Evolutionary conservation across 2,797 vertebrate species (phyloP).

Genomic region (Protonibea diacanthus): DNA sequence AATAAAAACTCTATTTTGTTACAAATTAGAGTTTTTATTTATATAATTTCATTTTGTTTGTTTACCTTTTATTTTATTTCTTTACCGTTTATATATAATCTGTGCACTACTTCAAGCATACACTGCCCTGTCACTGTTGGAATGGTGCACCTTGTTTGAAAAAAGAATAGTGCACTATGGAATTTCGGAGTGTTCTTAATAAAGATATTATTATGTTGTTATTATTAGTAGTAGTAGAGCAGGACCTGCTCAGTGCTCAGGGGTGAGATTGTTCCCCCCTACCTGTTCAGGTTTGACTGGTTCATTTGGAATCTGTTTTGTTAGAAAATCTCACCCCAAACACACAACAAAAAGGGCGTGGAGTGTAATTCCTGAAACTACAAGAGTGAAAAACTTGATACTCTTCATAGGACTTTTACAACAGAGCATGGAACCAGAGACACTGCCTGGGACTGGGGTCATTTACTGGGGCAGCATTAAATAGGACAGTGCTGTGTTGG

Average conservation of each 20-base stretch:
- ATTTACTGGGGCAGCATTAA: neutral
- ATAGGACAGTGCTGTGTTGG: neutral
- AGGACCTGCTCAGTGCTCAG: neutral
- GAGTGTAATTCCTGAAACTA: constrained; percentile 28
- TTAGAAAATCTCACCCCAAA: neutral
- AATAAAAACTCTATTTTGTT: too few species aligned
- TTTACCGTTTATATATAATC: too few species aligned
- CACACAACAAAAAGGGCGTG: constrained; percentile 27
- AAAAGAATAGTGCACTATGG: too few species aligned
- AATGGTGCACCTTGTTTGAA: too few species aligned
- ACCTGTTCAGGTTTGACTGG: constrained; percentile 47
- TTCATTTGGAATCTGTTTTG: neutral
- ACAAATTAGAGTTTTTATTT: too few species aligned
- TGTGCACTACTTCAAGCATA: too few species aligned
- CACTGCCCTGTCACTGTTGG: too few species aligned
- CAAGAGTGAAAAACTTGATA: constrained; percentile 38
- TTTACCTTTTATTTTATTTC: too few species aligned
- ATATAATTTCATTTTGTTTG: too few species aligned
- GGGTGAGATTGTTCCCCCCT: rapidly evolving
- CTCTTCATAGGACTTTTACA: neutral
- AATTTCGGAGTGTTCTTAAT: too few species aligned
- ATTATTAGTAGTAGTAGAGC: too few species aligned
- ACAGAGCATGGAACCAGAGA: constrained; percentile 28
- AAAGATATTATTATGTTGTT: too few species aligned
- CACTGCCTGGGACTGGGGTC: constrained; percentile 2